Base-by-base conservation (phyloP, 2,888 invertebrate genomes). In the Nephrotoma guestfalica region DNA sequence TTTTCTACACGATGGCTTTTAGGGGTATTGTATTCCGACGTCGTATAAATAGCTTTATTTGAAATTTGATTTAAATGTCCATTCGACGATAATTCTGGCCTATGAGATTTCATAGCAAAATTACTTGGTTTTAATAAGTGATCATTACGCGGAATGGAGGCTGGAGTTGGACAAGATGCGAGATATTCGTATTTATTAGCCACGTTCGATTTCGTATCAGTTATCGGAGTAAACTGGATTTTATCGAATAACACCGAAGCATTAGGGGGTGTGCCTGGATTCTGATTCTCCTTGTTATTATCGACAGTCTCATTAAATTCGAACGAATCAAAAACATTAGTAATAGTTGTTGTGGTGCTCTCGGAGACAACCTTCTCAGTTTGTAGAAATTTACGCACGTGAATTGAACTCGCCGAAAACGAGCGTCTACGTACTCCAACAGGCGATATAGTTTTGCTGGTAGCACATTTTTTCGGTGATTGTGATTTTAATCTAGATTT, bases 231-330 rank as follows among this genome's bases (percentile, higher is more conserved):
- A 87, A 92, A 92, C 85, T 90, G 88, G 51, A 92, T 88, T 45
- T 90, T 89, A 87, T 91, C 91, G 86, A 92, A 90, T 15, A 91
- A 87, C 86, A 88, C 88, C 86, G 89, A 88, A 1, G 90, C 88
- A 89, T 90, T 92, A 91, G 0, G 91, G 87, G 88, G 92, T 88
- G 89, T 92, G 88, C 89, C 90, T 86, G 93, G 93, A 88, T 91
- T 92, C 0, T 90, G 88, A 85, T 92, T 93, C 89, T 92, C 93
- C 87, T 92, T 93, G 0, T 88, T 88, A 30, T 91, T 91, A 88
- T 71, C 9, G 9, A 30, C 90, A 15, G 4, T 15, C 40, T 86
- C 91, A 9, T 71, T 30, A 18, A 30, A 30, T 15, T 51, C 51
- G 15, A 51, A 15, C n/a, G 51, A 51, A 7, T 71, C 71, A 30